A percentile compares a stretch with the other conserved stretches of the same genome.
These are phyloP conservation scores for Chrysopa pallens DNA, from an alignment of 1,140 invertebrate species.

Conservation along the genomic window DNA sequence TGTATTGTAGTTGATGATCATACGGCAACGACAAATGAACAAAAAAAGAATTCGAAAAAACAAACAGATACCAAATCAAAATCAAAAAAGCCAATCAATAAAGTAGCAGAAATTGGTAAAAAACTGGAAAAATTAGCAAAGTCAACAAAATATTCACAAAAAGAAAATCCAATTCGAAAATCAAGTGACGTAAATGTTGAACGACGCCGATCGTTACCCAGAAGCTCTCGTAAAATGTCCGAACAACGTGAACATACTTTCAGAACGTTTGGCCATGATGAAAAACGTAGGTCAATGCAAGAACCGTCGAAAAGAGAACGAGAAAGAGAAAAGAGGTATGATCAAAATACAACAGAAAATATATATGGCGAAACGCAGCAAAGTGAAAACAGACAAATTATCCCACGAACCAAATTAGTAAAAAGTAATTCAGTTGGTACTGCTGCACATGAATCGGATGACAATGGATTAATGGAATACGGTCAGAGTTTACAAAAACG, in stretches of 20 bases:
- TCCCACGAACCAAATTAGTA: slow-evolving; percentile 51
- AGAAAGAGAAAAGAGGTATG: slow-evolving; percentile 14
- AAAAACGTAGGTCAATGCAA: slow-evolving; percentile 24
- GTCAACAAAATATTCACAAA: slow-evolving; percentile 20
- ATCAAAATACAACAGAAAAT: slow-evolving; percentile 40
- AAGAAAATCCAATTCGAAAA: slow-evolving; percentile 2
- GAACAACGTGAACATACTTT: slow-evolving; percentile 13
- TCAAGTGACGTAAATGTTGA: too few species aligned
- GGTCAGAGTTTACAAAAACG: slow-evolving; percentile 23
- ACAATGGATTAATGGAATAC: slow-evolving; percentile 26
- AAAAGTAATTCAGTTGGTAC: slow-evolving; percentile 27
- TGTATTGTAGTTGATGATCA: slow-evolving; percentile 58
- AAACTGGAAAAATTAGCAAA: slow-evolving; percentile 28
- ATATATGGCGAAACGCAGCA: slow-evolving; percentile 18
- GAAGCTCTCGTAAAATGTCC: slow-evolving; percentile 24
- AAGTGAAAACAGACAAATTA: slow-evolving; percentile 32
- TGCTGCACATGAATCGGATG: slow-evolving; percentile 17
- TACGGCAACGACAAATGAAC: slow-evolving; percentile 32
- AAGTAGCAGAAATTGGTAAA: slow-evolving; percentile 23
- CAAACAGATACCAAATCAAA: slow-evolving; percentile 7
- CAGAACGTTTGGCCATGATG: slow-evolving; percentile 5
- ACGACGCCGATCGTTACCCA: slow-evolving; percentile 23
- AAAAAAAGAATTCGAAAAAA: slow-evolving; percentile 22
- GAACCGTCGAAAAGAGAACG: slow-evolving; percentile 22
- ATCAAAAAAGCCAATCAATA: slow-evolving; percentile 12